Evolutionary conservation across 2,888 invertebrate species (phyloP).

Genomic region (Lepidochitona cinerea): DNA sequence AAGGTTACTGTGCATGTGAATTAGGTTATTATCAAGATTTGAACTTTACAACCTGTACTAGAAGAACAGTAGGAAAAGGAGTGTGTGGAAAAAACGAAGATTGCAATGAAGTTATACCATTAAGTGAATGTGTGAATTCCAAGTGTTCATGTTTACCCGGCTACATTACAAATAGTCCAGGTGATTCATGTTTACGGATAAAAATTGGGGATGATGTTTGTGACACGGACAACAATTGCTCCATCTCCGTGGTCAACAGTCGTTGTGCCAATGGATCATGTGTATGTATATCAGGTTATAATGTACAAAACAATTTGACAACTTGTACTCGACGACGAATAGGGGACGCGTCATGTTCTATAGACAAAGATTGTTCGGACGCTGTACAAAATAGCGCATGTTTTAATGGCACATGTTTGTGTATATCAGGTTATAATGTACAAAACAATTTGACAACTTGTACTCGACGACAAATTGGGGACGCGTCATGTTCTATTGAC

Average conservation of each 20-base stretch:
- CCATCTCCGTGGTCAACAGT: slow-evolving; percentile 28
- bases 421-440: slow-evolving; percentile 25
- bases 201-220: slow-evolving; percentile 22
- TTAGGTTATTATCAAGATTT: slow-evolving; percentile 18
- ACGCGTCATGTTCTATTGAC: slow-evolving; percentile 29
- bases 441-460: slow-evolving; percentile 21
- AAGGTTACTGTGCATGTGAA: slow-evolving; percentile 27
- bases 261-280: slow-evolving; percentile 28
- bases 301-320: slow-evolving; percentile 15
- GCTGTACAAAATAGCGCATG: slow-evolving; percentile 33
- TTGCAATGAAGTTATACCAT: slow-evolving; percentile 28
- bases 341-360: slow-evolving; percentile 20
- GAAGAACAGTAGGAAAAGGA: slow-evolving; percentile 33
- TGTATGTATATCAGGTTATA: slow-evolving; percentile 29
- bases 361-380: slow-evolving; percentile 25
- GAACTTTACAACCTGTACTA: slow-evolving; percentile 20
- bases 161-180: neutral
- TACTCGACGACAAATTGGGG: slow-evolving; percentile 30
- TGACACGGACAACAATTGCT: slow-evolving; percentile 26
- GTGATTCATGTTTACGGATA: neutral
- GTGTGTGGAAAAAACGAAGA: slow-evolving; percentile 32
- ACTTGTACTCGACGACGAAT: slow-evolving; percentile 24
- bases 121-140: slow-evolving; percentile 25
- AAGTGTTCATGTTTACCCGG: slow-evolving; percentile 17
- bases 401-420: slow-evolving; percentile 21